Base-by-base conservation (phyloP, 2,888 invertebrate genomes). In the Calameuta filiformis region DNA sequence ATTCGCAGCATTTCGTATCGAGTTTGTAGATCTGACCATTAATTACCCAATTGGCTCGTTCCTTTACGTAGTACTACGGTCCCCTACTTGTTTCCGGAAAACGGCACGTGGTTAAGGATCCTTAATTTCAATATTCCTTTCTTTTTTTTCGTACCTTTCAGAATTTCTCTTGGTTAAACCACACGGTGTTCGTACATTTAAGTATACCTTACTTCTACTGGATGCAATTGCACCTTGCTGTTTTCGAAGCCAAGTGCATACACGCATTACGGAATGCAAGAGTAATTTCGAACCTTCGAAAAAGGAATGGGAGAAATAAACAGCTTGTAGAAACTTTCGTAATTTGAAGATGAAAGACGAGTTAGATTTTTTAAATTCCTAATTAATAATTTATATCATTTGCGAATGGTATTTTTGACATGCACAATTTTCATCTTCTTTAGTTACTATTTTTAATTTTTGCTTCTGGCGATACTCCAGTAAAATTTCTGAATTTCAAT, bases 1-100 rank as follows among this genome's bases (percentile, higher is more conserved):
- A 35, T 34, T 74, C 74, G 74, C 74, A 34, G 74, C 74, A n/a
- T 35, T 71, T 31, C 71, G 71, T 71, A 71, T 71, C 31, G 12
- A 31, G 31, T 12, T 31, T 71, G 71, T 71, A 31, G 31, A 31
- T 71, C 71, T 23, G 71, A 71, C 12, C 71, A 34, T 71, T 34
- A 34, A 71, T 71, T 34, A 34, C 12, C 71, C 71, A 12, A 34
- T 34, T 71, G 6, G 23, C 34, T 23, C 11, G 71, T 30, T 71
- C 71, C 56, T 23, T 56, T 56, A 56, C 56, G 56, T 56, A 56
- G 56, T 56, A 56, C 56, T 56, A 56, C 56, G 56, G 9, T 56
- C 23, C 9, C 23, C 4, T 40, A 40, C 40, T 56, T 23, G 56
- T 56, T 56, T 56, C 56, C 56, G 56, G 56, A 56, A 56, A 56